phyloP scores from a whole-genome alignment of 2,113 vertebrate species.

The Hippocampus barbouri region DNA sequence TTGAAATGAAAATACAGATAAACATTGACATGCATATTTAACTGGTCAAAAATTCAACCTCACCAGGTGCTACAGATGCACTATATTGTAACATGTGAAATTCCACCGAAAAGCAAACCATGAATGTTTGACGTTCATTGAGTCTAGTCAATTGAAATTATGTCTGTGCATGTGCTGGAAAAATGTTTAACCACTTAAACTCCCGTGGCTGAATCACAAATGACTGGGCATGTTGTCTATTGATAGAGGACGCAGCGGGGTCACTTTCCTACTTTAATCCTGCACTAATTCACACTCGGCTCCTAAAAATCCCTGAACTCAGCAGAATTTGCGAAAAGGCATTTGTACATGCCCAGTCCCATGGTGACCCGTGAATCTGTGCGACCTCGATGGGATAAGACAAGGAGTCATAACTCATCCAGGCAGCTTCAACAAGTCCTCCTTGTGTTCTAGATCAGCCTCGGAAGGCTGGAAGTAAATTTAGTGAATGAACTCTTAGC shows the following conservation, averaged over 20 bases:
- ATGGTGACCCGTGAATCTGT: slow-evolving; percentile 58
- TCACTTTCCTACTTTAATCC: slow-evolving; percentile 31
- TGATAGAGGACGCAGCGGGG: slow-evolving; percentile 19
- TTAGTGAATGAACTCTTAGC: slow-evolving; percentile 54
- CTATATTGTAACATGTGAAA: not conserved
- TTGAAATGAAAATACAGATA: not conserved
- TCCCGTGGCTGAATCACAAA: slow-evolving; percentile 17
- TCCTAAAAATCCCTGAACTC: slow-evolving; percentile 33
- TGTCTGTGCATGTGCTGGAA: not conserved
- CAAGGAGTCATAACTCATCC: slow-evolving; percentile 59
- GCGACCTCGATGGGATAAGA: slow-evolving; percentile 57
- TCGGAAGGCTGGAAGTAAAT: slow-evolving; percentile 59
- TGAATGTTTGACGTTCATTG: not conserved
- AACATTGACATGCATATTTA: not conserved
- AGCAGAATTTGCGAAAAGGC: slow-evolving; percentile 45
- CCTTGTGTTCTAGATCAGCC: slow-evolving; percentile 49
- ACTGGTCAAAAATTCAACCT: not conserved
- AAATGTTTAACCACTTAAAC: slow-evolving; percentile 8
- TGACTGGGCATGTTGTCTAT: slow-evolving; percentile 2
- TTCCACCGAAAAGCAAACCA: not conserved
- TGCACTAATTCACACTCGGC: slow-evolving; percentile 11
- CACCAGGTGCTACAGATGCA: too few species aligned
- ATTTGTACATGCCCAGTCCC: slow-evolving; percentile 33
- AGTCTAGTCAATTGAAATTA: not conserved
- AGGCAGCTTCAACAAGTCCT: slow-evolving; percentile 63